Conservation (phyloP, 2,113 vertebrate species). For the Nesogale talazaci region DNA sequence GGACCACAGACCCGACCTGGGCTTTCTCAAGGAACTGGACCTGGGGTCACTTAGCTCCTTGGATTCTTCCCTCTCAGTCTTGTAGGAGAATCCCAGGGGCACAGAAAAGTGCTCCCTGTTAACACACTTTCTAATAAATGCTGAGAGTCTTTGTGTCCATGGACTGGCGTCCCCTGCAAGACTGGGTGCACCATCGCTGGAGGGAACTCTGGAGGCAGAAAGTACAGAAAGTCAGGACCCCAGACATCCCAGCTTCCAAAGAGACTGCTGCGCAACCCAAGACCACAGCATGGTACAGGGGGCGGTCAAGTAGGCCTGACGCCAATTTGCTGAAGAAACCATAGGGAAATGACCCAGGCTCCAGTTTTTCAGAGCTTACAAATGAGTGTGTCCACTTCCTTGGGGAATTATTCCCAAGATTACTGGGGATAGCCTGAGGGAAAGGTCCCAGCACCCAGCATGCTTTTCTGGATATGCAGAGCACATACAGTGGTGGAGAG, state of each 20-base stretch:
- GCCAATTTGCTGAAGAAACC: neutral
- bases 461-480: neutral
- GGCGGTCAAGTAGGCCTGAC: neutral
- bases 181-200: neutral
- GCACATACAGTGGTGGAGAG: neutral
- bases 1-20: neutral
- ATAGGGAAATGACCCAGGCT: neutral
- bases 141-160: neutral
- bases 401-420: neutral
- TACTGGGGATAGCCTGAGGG: neutral
- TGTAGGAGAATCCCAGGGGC: neutral
- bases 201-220: neutral
- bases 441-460: neutral
- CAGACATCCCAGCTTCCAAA: neutral
- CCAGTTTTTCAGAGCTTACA: constrained; percentile 24
- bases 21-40: neutral
- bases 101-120: fast-evolving
- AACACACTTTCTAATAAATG: neutral
- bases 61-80: neutral
- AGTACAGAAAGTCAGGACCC: neutral
- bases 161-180: neutral
- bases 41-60: neutral
- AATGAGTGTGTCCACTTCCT: constrained; percentile 37
- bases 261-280: neutral
- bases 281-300: neutral